Conservation (phyloP, 2,888 invertebrate genomes). For the Brachypterus glaber region DNA sequence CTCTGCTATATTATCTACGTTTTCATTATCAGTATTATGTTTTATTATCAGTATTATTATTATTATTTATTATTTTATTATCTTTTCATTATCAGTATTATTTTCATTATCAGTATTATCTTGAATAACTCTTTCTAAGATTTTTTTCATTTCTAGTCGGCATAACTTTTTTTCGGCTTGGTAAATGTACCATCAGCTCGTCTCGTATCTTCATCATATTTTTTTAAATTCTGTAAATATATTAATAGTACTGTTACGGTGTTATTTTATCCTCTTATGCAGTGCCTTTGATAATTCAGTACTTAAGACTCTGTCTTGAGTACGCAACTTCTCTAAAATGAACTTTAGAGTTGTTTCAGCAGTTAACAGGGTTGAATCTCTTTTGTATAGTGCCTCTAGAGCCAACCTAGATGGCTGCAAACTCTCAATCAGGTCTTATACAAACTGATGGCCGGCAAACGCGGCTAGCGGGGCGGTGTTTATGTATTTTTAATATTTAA, state of each 20-base stretch:
- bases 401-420: too few relatives aligned
- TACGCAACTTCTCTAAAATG: background rate
- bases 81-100: too few relatives aligned
- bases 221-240: background rate
- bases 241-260: background rate
- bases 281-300: background rate
- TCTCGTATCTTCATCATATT: background rate
- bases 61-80: too few relatives aligned
- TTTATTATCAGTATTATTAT: too few relatives aligned
- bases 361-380: background rate
- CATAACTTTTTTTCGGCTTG: constrained; percentile 1
- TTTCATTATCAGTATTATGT: background rate
- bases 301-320: background rate
- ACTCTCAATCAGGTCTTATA: background rate
- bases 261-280: too few relatives aligned
- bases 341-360: background rate
- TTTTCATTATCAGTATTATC: background rate
- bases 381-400: background rate
- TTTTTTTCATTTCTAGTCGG: background rate
- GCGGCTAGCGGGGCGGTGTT: too few relatives aligned
- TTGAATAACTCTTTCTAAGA: background rate
- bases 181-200: too few relatives aligned
- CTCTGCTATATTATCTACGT: background rate
- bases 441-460: too few relatives aligned
- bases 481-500: too few relatives aligned